A percentile compares a stretch with the other conserved stretches of the same genome.
These are phyloP conservation scores for Callopanchax toddi DNA, from an alignment of 2,113 vertebrate genomes.

Conservation along the genomic window DNA sequence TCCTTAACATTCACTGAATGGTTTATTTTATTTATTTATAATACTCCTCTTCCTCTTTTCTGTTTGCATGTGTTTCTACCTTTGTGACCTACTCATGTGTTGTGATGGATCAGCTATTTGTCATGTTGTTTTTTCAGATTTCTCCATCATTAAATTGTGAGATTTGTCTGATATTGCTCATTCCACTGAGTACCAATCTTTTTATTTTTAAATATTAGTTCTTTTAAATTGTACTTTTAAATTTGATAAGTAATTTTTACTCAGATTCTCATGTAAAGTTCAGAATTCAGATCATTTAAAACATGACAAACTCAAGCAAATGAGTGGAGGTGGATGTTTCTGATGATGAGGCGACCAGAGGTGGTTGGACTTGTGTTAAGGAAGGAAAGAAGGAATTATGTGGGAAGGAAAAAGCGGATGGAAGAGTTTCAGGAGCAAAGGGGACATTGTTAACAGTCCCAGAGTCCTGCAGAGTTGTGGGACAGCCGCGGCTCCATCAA, in stretches of 20 bases:
- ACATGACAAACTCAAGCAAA: constrained; percentile 38
- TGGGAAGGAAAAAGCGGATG: constrained; percentile 29
- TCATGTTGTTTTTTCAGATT: too few relatives aligned
- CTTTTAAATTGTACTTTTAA: too few relatives aligned
- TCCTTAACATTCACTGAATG: too few relatives aligned
- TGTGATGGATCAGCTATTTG: too few relatives aligned
- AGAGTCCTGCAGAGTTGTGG: constrained; percentile 39
- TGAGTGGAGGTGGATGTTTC: constrained; percentile 21
- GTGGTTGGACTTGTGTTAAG: constrained; percentile 24
- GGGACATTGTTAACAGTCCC: constrained; percentile 53
- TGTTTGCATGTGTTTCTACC: too few relatives aligned
- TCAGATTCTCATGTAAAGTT: not conserved
- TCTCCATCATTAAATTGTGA: not conserved
- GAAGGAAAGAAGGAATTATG: constrained; percentile 42
- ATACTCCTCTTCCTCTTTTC: too few relatives aligned
- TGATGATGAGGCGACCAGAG: constrained; percentile 15
- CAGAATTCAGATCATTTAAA: constrained; percentile 17
- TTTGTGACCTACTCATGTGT: too few relatives aligned
- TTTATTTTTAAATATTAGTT: too few relatives aligned
- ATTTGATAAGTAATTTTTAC: too few relatives aligned
- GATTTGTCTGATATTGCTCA: not conserved
- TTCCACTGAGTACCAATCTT: too few relatives aligned
- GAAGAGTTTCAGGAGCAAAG: constrained; percentile 41
- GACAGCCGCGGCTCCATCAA: constrained; percentile 52
- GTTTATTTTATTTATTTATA: too few relatives aligned